Conservation (phyloP, 2,113 vertebrate genomes). For the Bubo scandiacus region DNA sequence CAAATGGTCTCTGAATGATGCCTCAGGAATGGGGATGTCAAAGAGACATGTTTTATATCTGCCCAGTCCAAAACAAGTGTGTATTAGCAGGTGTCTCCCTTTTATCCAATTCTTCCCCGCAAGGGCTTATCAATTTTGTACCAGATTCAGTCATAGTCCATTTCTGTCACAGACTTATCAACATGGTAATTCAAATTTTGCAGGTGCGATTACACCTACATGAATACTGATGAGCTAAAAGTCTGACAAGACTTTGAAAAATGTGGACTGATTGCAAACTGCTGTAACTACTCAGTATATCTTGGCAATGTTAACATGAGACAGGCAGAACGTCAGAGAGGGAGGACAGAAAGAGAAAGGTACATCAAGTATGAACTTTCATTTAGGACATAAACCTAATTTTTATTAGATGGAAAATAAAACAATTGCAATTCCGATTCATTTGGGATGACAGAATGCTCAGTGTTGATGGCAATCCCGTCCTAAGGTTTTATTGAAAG, state of each 20-base stretch:
- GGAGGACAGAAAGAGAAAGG: neutral
- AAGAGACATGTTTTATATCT: neutral
- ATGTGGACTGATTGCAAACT: neutral
- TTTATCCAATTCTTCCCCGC: neutral
- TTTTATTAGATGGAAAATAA: neutral
- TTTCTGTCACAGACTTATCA: neutral
- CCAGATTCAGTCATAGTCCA: neutral
- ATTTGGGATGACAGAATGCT: neutral
- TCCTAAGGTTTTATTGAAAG: neutral
- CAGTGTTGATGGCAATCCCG: neutral
- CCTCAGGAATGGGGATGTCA: neutral
- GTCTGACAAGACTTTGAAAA: neutral
- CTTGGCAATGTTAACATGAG: accelerated
- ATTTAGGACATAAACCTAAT: neutral
- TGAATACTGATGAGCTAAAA: neutral
- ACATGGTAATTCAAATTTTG: neutral
- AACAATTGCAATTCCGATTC: neutral
- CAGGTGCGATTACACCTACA: neutral
- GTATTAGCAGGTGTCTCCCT: neutral
- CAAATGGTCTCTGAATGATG: neutral
- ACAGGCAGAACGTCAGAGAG: neutral
- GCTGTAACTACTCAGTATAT: neutral
- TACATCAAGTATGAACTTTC: neutral
- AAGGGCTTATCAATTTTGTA: neutral
- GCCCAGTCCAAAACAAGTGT: neutral